These are phyloP conservation scores for Piaya cayana DNA, from an alignment of 2,113 vertebrate species.

Conservation along the genomic window DNA sequence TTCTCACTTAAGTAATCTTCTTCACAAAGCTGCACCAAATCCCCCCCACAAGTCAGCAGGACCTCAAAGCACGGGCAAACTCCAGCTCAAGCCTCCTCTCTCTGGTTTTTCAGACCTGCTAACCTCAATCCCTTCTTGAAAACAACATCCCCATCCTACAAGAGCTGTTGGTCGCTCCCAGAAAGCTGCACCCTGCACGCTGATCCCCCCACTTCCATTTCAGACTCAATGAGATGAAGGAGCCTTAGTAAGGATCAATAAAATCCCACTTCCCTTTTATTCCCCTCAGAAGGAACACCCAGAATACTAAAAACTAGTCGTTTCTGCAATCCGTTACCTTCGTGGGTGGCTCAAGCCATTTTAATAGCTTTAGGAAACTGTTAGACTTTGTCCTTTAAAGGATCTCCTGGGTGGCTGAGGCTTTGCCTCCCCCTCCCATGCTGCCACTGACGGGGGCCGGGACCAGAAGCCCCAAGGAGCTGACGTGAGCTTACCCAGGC, in stretches of 20 bases:
- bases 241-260: neutral
- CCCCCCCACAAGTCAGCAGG: fast-evolving
- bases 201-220: neutral
- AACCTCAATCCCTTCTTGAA: neutral
- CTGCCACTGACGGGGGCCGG: fast-evolving
- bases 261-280: neutral
- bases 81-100: neutral
- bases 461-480: neutral
- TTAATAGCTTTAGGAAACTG: neutral
- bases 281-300: neutral
- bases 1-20: neutral
- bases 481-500: neutral
- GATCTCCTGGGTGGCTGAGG: neutral
- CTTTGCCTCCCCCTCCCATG: neutral
- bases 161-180: fast-evolving
- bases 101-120: neutral
- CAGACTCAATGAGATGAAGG: fast-evolving
- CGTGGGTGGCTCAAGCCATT: neutral
- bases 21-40: neutral
- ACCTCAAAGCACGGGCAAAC: neutral
- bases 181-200: neutral
- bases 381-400: neutral
- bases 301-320: neutral
- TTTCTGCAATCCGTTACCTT: neutral
- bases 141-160: neutral